These are phyloP conservation scores for Chrysoperla carnea DNA, from an alignment of 1,140 invertebrate species.

Conservation along the genomic window DNA sequence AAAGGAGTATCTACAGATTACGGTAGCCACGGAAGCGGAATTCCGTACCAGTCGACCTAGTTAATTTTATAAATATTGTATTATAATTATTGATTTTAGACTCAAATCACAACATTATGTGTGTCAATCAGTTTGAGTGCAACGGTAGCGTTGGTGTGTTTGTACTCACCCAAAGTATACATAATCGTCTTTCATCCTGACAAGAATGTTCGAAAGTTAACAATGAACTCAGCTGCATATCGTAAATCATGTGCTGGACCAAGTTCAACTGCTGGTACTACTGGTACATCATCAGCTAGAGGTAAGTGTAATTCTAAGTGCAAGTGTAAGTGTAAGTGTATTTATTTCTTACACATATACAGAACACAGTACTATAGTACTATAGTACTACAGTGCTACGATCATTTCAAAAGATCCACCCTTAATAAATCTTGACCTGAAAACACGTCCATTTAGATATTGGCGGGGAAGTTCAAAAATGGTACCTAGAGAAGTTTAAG, in stretches of 20 bases:
- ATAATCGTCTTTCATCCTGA: conserved; percentile 54
- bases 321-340: neutral
- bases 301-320: neutral
- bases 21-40: too few relatives aligned
- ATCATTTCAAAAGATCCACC: too few relatives aligned
- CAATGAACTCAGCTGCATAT: conserved; percentile 27
- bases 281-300: conserved; percentile 6
- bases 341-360: neutral
- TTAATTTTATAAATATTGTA: too few relatives aligned
- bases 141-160: conserved; percentile 47
- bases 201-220: conserved; percentile 32
- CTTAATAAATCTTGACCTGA: too few relatives aligned
- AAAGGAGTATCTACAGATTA: too few relatives aligned
- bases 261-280: conserved; percentile 12
- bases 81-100: conserved; percentile 23
- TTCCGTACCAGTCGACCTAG: too few relatives aligned
- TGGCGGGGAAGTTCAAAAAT: too few relatives aligned
- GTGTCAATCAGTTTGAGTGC: conserved; percentile 55
- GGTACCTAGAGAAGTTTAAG: too few relatives aligned
- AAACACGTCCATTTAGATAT: conserved; percentile 5
- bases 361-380: conserved; percentile 3
- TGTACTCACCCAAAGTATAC: conserved; percentile 58
- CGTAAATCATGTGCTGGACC: conserved; percentile 17
- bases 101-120: conserved; percentile 53
- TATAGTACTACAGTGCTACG: too few relatives aligned